Conservation (phyloP, 2,888 invertebrate species). For the Drosophila anomelani region DNA sequence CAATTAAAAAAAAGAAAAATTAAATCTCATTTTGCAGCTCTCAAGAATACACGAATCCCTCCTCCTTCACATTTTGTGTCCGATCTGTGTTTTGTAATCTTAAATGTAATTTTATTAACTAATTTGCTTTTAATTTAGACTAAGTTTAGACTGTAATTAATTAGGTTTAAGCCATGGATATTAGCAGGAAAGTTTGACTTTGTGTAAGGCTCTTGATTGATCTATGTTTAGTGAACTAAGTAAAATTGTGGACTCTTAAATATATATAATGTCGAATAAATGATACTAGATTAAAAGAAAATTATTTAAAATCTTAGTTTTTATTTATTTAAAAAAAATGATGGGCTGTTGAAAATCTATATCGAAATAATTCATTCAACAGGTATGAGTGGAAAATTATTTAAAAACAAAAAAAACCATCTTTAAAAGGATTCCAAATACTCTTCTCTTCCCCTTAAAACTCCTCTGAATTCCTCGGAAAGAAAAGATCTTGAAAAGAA, state of each 20-base stretch:
- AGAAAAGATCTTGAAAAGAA: neutral
- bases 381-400: neutral
- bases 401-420: neutral
- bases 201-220: conserved; percentile 50
- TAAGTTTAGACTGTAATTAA: conserved; percentile 40
- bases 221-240: conserved; percentile 37
- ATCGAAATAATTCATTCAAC: no score
- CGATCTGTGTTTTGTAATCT: conserved; percentile 65
- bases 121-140: conserved; percentile 55
- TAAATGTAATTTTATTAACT: conserved; percentile 63
- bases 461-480: conserved; percentile 5
- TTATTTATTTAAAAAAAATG: neutral
- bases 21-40: conserved; percentile 72
- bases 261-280: conserved; percentile 71
- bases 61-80: conserved; percentile 57
- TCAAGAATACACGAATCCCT: conserved; percentile 71
- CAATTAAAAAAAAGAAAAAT: neutral
- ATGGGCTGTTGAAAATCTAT: neutral
- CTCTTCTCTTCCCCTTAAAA: neutral
- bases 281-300: conserved; percentile 44
- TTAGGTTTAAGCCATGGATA: conserved; percentile 53
- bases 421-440: no score
- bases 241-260: conserved; percentile 65
- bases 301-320: neutral
- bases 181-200: conserved; percentile 72